Conservation (phyloP, 2,797 vertebrate species). For the Bucorvus abyssinicus region DNA sequence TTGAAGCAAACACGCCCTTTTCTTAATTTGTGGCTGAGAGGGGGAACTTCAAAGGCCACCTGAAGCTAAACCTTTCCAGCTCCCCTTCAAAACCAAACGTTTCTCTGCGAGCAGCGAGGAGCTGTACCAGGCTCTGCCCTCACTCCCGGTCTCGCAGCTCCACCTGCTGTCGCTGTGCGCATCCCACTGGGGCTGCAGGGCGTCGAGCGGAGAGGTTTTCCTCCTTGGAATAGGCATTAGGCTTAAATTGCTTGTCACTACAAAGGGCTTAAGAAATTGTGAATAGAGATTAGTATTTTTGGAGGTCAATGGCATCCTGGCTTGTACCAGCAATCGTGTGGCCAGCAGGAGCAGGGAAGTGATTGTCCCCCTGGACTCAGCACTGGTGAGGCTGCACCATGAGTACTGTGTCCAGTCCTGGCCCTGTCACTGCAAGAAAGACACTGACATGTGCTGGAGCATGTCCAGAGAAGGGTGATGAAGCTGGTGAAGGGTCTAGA, state of each 20-base stretch:
- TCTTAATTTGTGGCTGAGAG: not conserved
- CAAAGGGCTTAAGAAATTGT: not conserved
- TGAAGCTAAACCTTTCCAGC: not conserved
- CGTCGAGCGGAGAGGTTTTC: fast-evolving
- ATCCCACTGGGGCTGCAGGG: not conserved
- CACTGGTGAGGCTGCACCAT: too few species aligned
- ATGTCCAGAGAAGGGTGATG: too few species aligned
- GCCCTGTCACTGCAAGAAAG: too few species aligned
- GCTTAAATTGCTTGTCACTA: not conserved
- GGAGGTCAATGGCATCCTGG: not conserved
- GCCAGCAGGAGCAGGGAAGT: too few species aligned
- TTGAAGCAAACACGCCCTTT: not conserved
- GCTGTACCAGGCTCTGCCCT: fast-evolving
- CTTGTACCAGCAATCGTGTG: not conserved
- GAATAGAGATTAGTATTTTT: not conserved
- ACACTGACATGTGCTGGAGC: too few species aligned
- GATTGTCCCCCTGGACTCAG: too few species aligned
- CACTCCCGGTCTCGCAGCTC: constrained; percentile 28
- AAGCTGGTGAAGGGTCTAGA: too few species aligned
- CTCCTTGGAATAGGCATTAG: fast-evolving
- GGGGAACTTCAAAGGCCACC: not conserved
- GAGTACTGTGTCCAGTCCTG: too few species aligned
- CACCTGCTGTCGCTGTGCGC: constrained; percentile 27
- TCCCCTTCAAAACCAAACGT: fast-evolving
- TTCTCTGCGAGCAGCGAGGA: fast-evolving